These are phyloP conservation scores for Glyptemys insculpta DNA, from an alignment of 2,797 vertebrate genomes.

Conservation along the genomic window DNA sequence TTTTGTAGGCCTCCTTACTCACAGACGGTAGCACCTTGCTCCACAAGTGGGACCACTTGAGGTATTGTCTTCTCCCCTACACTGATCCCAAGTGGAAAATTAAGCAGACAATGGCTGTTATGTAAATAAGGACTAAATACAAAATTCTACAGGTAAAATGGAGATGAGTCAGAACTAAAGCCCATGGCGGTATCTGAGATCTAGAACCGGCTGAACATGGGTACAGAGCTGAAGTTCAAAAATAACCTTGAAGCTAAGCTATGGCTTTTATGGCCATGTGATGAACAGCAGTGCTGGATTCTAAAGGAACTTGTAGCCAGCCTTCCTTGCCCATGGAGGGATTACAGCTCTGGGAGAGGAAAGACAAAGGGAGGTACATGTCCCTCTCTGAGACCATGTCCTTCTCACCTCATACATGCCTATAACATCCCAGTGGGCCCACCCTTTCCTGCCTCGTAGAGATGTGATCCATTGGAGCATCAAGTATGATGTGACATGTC, in stretches of 20 bases:
- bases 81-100: background rate
- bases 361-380: background rate
- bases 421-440: background rate
- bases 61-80: background rate
- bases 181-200: background rate
- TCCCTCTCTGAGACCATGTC: background rate
- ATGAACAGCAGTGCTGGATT: background rate
- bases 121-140: background rate
- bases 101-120: background rate
- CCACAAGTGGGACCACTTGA: background rate
- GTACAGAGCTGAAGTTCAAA: background rate
- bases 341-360: background rate
- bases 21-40: background rate
- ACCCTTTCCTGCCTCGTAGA: background rate
- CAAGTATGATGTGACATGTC: background rate
- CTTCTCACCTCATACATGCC: background rate
- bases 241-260: background rate
- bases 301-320: background rate
- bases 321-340: background rate
- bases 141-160: background rate
- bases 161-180: background rate
- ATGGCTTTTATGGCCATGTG: background rate
- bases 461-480: background rate
- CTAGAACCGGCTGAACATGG: background rate
- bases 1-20: background rate